phyloP scores from a whole-genome alignment of 2,797 vertebrate genomes.

The Cichlasoma orientale region DNA sequence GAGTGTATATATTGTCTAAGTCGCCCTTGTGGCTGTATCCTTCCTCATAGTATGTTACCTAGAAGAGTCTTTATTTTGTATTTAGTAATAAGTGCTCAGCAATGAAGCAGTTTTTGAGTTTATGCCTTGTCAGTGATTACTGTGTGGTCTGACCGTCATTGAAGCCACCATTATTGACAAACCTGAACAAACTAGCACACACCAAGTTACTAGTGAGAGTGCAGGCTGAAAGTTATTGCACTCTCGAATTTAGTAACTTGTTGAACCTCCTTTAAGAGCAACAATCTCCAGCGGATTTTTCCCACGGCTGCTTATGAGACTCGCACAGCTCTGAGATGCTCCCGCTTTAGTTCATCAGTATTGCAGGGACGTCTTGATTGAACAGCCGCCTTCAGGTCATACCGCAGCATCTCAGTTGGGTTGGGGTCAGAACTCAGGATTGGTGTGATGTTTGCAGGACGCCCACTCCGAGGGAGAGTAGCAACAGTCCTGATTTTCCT shows the following conservation, averaged over 20 bases:
- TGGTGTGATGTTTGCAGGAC: background rate
- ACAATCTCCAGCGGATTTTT: background rate
- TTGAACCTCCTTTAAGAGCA: background rate
- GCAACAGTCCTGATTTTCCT: background rate
- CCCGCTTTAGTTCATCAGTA: background rate
- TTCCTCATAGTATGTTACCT: too few relatives aligned
- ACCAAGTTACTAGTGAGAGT: background rate
- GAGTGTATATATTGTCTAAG: too few relatives aligned
- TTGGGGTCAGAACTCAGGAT: background rate
- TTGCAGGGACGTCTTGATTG: background rate
- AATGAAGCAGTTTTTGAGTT: too few relatives aligned
- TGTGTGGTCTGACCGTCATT: background rate
- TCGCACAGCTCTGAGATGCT: background rate
- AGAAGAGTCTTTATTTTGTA: too few relatives aligned
- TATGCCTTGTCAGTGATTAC: background rate
- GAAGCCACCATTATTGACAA: background rate
- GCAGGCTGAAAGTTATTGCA: background rate
- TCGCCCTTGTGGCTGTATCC: too few relatives aligned
- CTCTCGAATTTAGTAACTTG: background rate
- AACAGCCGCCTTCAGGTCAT: background rate
- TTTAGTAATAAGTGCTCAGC: too few relatives aligned
- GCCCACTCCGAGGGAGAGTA: background rate
- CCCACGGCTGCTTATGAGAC: background rate
- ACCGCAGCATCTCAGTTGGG: background rate
- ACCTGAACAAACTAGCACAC: background rate